Base-by-base conservation (phyloP, 2,888 invertebrate genomes). In the Lasioglossum leucozonium region DNA sequence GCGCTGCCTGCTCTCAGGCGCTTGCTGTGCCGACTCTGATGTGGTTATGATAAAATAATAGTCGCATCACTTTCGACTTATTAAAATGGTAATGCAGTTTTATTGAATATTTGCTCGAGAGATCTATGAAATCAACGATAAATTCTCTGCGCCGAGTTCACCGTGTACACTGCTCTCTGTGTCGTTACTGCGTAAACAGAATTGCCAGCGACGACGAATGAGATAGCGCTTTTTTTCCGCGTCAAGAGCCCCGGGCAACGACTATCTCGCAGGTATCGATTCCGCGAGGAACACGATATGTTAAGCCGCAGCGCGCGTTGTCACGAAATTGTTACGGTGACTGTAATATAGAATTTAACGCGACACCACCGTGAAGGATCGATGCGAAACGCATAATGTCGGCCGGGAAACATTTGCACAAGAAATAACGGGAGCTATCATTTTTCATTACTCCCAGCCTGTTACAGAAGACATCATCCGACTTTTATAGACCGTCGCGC, bases 321-420 rank as follows among this genome's bases (percentile, higher is more conserved):
- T 73, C 72, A 34, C 47, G 72, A 51, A 51, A 73, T 37, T 51
- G 47, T 51, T 73, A 73, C 26, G 72, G 22, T 22, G 34, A 51
- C 51, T 51, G 51, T 73, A 73, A 73, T 51, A 34, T 73, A 73
- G 47, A 73, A 73, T 73, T 30, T 51, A 26, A 73, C 51, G 34
- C 51, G 51, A 62, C 65, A 76, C 22, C 62, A n/a, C 6, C 44
- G 34, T 30, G 44, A 76, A 65, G 34, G 37, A 65, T 65, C 65
- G 62, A 34, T 76, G 65, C 22, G 44, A 26, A 44, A 65, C 30
- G 40, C 30, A 65, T 44, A 62, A 65, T 30, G 44, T 34, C 65
- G 30, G 6, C 42, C 2, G 65, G 76, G 65, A 65, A 65, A 65
- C 34, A 44, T 76, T 30, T 65, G 42, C 65, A 76, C 44, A 16